phyloP scores from a whole-genome alignment of 2,113 vertebrate genomes.

The Etheostoma cragini region DNA sequence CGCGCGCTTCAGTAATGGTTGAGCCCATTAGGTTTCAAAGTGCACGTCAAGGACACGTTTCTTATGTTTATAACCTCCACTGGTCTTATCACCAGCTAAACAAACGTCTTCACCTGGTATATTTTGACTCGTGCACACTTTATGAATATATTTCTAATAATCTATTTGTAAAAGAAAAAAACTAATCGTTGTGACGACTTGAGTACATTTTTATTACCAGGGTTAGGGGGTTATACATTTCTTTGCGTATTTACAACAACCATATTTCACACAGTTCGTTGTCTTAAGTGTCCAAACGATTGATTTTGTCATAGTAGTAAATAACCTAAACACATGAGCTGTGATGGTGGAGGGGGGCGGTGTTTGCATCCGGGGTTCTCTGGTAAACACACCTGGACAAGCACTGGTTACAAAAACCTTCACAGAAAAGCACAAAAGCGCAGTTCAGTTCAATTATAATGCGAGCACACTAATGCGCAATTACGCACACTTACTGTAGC shows the following conservation, averaged over 20 bases:
- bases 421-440: slow-evolving; percentile 2
- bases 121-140: not conserved
- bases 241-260: slow-evolving; percentile 20
- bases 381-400: not conserved
- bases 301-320: not conserved
- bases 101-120: not conserved
- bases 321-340: not conserved
- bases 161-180: not conserved
- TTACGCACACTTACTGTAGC: slow-evolving; percentile 30
- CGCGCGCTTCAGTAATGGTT: too few species aligned
- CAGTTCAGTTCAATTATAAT: not conserved
- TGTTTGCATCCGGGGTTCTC: not conserved
- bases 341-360: not conserved
- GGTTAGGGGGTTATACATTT: not conserved
- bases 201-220: slow-evolving; percentile 20
- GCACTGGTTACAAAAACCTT: slow-evolving; percentile 17
- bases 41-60: too few species aligned
- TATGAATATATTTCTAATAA: too few species aligned
- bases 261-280: slow-evolving; percentile 2
- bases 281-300: not conserved
- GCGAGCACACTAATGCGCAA: slow-evolving; percentile 10
- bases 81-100: too few species aligned
- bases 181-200: not conserved
- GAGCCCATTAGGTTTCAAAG: too few species aligned
- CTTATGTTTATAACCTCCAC: too few species aligned